phyloP scores from a whole-genome alignment of 2,888 invertebrate genomes.

The Sturmia bella region DNA sequence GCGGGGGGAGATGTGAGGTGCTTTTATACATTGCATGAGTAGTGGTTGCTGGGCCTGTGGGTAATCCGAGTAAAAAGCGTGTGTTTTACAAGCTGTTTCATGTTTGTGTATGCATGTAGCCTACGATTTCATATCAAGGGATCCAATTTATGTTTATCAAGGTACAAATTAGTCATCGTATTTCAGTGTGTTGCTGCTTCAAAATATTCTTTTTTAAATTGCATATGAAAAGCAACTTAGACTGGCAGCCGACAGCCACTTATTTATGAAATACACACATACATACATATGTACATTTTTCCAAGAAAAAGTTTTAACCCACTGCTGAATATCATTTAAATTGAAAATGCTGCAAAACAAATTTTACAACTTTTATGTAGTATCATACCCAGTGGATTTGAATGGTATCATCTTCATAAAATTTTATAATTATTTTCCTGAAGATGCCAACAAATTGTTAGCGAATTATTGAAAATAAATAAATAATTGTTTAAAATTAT shows the following conservation, averaged over 20 bases:
- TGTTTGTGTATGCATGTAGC: conserved; percentile 33
- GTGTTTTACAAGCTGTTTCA: conserved; percentile 65
- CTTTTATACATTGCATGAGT: neutral
- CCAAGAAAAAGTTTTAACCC: neutral
- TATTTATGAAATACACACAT: neutral
- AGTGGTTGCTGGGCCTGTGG: conserved; percentile 20
- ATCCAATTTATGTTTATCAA: conserved; percentile 54
- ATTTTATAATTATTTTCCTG: no score
- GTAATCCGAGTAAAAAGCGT: conserved; percentile 53
- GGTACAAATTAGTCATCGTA: conserved; percentile 60
- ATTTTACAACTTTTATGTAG: no score
- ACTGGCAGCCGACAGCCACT: conserved; percentile 45
- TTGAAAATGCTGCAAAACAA: no score
- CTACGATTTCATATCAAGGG: conserved; percentile 47
- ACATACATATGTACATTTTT: neutral
- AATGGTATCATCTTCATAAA: no score
- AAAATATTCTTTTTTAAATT: neutral
- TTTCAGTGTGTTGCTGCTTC: conserved; percentile 40
- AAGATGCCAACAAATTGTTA: no score
- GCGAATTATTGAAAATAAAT: no score
- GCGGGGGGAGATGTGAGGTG: conserved; percentile 7
- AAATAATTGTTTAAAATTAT: no score
- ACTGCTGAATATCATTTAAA: no score
- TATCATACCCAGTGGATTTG: no score
- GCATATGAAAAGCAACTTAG: conserved; percentile 17